Evolutionary conservation across 2,888 invertebrate species (phyloP).

Genomic region (Drosophila paranaensis): DNA sequence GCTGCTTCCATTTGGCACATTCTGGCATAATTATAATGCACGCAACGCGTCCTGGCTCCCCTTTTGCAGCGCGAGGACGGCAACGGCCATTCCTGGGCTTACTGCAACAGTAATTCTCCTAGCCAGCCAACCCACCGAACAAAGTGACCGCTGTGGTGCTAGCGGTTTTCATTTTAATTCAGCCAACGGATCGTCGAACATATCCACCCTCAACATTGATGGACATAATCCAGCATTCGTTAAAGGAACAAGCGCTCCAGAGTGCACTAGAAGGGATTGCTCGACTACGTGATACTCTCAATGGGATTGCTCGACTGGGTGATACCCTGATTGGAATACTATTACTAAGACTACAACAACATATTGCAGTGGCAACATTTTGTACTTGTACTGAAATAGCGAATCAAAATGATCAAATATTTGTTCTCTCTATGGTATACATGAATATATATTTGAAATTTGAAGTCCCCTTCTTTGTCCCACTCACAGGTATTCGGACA

Average conservation of each 20-base stretch:
- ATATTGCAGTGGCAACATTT: too few species aligned
- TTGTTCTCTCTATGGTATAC: too few species aligned
- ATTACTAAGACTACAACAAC: too few species aligned
- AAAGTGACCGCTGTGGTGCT: constrained; percentile 57
- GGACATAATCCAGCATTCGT: constrained; percentile 27
- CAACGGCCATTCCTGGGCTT: constrained; percentile 11
- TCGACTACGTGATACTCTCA: neutral
- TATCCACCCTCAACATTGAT: constrained; percentile 16
- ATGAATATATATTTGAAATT: too few species aligned
- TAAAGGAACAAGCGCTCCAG: neutral
- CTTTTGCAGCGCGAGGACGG: constrained; percentile 4
- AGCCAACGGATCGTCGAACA: constrained; percentile 27
- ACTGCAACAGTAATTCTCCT: constrained; percentile 29
- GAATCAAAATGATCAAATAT: too few species aligned
- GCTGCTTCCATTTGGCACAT: constrained; percentile 49
- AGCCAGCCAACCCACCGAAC: constrained; percentile 19
- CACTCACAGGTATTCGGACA: too few species aligned
- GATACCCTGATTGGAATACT: too few species aligned
- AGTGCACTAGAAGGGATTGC: neutral
- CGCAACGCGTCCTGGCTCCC: constrained; percentile 42
- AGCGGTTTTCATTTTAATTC: constrained; percentile 55
- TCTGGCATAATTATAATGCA: constrained; percentile 81
- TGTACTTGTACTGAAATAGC: too few species aligned
- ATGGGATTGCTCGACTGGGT: neutral
- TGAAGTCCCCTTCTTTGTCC: too few species aligned